These are phyloP conservation scores for Gymnocypris eckloni DNA, from an alignment of 2,797 vertebrate genomes.

Conservation along the genomic window DNA sequence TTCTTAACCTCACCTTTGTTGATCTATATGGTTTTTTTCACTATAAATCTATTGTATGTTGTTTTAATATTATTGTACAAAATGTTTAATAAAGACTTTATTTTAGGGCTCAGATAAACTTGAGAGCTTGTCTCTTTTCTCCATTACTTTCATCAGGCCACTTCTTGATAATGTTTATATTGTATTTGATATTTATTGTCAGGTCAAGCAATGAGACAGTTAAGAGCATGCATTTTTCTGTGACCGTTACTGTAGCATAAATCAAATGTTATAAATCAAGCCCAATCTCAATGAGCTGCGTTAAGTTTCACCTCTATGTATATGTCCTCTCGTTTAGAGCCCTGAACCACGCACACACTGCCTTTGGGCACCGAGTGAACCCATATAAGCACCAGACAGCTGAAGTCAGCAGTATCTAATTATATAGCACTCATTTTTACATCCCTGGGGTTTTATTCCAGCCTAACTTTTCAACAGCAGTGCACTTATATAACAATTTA, in stretches of 20 bases:
- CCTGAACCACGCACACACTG: conserved; percentile 11
- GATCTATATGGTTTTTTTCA: background rate
- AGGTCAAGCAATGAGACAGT: background rate
- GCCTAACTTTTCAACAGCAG: background rate
- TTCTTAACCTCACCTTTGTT: conserved; percentile 21
- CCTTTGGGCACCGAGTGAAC: conserved; percentile 19
- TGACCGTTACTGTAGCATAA: background rate
- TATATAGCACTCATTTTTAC: conserved; percentile 24
- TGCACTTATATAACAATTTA: background rate
- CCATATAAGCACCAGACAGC: background rate
- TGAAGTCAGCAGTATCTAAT: conserved; percentile 36
- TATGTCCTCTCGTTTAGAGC: conserved; percentile 1
- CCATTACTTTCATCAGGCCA: background rate
- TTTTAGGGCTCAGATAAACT: conserved; percentile 18
- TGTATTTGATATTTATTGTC: background rate
- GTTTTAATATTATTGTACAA: conserved; percentile 33
- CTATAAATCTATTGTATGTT: conserved; percentile 8
- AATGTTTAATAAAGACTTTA: conserved; percentile 47
- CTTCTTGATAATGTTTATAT: background rate
- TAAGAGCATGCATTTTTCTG: background rate
- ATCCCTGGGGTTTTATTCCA: background rate
- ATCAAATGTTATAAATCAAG: conserved; percentile 17
- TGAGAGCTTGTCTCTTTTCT: background rate
- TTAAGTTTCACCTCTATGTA: conserved; percentile 38
- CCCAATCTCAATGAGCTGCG: conserved; percentile 17